Base-by-base conservation (phyloP, 1,140 invertebrate genomes). In the Calliopsis andreniformis region DNA sequence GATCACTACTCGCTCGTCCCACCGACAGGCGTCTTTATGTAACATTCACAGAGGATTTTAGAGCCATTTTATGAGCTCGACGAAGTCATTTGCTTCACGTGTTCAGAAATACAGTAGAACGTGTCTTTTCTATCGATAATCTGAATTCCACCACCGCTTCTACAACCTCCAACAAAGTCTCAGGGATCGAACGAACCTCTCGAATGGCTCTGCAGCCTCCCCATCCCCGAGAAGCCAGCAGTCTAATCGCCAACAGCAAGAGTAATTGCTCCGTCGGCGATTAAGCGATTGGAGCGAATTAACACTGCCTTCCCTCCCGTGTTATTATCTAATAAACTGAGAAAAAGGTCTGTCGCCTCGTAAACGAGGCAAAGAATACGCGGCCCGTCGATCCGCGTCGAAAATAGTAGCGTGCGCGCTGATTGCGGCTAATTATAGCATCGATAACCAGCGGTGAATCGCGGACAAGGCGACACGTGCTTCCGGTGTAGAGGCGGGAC, bases 381-480 rank as follows among this genome's bases (percentile, higher is more conserved):
- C 45, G 18, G 18, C 18, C 30, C 25, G n/a, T n/a, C n/a, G n/a
- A n/a, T 25, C 30, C n/a, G 25, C n/a, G 30, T 8, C 10, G 47
- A 18, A 18, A 32, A 42, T 62, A 42, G 39, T 23, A 23, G 25
- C 2, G 30, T 2, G 28, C 35, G 59, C 55, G 64, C 53, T 69
- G 67, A 76, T 76, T 69, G 64, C 64, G 10, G 72, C 53, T 76
- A 76, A 82, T 81, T 68, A 68, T 47, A 72, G 30, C 14, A 20
- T 58, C 49, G 68, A 79, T 53, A 66, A 70, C 42, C 39, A 12
- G 16, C 49, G 63, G 62, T 51, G 45, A 42, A 32, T 18, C 20
- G 0, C 20, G 20, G 23, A 10, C 2, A n/a, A 59, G 47, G 28
- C 28, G 28, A 23, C 56, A 5, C 45, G 56, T 30, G 53, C 32